phyloP scores from a whole-genome alignment of 2,888 invertebrate genomes.

The Xylota sylvarum region DNA sequence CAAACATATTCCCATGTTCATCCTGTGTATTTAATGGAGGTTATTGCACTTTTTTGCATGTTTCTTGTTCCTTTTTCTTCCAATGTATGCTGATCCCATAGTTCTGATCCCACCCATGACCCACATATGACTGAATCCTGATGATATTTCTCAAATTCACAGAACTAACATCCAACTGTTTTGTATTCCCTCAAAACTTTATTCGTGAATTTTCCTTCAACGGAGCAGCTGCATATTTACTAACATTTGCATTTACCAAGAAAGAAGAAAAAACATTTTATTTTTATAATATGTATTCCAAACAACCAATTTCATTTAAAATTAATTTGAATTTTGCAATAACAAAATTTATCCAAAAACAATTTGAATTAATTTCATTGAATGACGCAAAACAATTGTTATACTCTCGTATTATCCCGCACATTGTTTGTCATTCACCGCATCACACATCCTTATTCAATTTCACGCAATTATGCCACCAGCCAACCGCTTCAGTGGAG shows the following conservation, averaged over 20 bases:
- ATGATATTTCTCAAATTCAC: too few species aligned
- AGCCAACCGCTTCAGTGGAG: neutral
- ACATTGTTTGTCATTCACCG: conserved; percentile 22
- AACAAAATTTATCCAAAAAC: neutral
- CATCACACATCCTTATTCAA: conserved; percentile 25
- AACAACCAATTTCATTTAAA: neutral
- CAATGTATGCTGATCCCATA: too few species aligned
- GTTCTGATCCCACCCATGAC: too few species aligned
- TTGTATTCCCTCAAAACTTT: too few species aligned
- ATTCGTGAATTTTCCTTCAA: too few species aligned
- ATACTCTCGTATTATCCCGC: neutral
- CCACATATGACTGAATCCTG: too few species aligned
- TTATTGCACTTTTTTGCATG: too few species aligned
- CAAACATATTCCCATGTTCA: too few species aligned
- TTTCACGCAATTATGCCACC: conserved; percentile 38
- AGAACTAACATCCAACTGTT: too few species aligned
- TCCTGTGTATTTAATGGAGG: too few species aligned
- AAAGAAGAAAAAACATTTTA: neutral
- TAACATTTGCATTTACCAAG: neutral
- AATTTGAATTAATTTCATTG: conserved; percentile 12
- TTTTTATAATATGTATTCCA: neutral
- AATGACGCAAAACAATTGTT: neutral
- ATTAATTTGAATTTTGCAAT: neutral
- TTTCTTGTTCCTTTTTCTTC: too few species aligned
- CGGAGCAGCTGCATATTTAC: too few species aligned